A percentile compares a stretch with the other conserved stretches of the same genome.
phyloP scores from a whole-genome alignment of 2,888 invertebrate species.

The Pimpla rufipes region DNA sequence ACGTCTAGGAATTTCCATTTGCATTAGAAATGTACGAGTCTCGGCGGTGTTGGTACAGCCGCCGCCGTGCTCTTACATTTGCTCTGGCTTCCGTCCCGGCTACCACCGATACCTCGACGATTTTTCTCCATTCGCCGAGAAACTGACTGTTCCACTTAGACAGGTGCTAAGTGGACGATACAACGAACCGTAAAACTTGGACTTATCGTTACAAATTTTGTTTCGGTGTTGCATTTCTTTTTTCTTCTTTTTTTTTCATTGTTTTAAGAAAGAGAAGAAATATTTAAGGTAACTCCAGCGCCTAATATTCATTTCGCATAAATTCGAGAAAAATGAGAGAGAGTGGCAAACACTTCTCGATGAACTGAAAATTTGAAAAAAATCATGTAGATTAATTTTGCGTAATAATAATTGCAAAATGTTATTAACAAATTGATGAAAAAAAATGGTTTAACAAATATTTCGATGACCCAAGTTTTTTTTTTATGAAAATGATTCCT shows the following conservation, averaged over 20 bases:
- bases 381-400: too few species aligned
- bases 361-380: too few species aligned
- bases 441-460: too few species aligned
- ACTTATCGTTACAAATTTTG: neutral
- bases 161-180: slow-evolving; percentile 11
- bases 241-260: neutral
- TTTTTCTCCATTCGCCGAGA: slow-evolving; percentile 41
- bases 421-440: too few species aligned
- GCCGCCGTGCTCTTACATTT: slow-evolving; percentile 50
- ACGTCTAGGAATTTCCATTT: slow-evolving; percentile 74
- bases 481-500: too few species aligned
- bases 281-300: too few species aligned
- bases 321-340: too few species aligned
- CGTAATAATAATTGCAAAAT: too few species aligned
- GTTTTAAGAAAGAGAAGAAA: too few species aligned
- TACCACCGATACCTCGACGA: slow-evolving; percentile 26
- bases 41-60: slow-evolving; percentile 46
- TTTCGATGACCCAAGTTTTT: too few species aligned
- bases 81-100: slow-evolving; percentile 59
- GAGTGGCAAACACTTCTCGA: too few species aligned
- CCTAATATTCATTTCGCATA: too few species aligned
- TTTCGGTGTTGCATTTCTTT: neutral
- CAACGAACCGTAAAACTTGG: neutral
- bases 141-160: slow-evolving; percentile 36
- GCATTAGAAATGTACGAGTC: slow-evolving; percentile 68